A percentile compares a stretch with the other conserved stretches of the same genome.
Conservation (phyloP, 2,888 invertebrate genomes). For the Leucophora obtusa region DNA sequence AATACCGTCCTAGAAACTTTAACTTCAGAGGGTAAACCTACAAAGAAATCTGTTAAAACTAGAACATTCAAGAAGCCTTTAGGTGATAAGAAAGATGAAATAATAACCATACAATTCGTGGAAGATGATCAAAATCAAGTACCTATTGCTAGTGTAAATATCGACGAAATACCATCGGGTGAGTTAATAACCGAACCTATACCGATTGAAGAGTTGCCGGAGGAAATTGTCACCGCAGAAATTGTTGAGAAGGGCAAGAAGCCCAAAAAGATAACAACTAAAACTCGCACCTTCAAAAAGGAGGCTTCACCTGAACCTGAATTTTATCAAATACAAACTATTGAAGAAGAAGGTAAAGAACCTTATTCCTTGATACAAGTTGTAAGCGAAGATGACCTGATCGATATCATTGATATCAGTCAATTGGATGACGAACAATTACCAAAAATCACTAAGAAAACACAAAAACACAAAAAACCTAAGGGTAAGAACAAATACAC, state of each 20-base stretch:
- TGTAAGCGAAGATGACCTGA: slow-evolving; percentile 75
- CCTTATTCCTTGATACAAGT: slow-evolving; percentile 78
- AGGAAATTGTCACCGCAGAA: slow-evolving; percentile 74
- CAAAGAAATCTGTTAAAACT: slow-evolving; percentile 74
- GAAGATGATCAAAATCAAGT: slow-evolving; percentile 72
- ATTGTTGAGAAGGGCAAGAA: slow-evolving; percentile 74
- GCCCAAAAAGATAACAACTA: slow-evolving; percentile 76
- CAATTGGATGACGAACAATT: slow-evolving; percentile 74
- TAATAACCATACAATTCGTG: slow-evolving; percentile 77
- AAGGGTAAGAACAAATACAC: slow-evolving; percentile 74
- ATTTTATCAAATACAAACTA: slow-evolving; percentile 79
- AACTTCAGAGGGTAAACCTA: slow-evolving; percentile 74
- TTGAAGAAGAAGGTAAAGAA: slow-evolving; percentile 79
- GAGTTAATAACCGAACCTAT: slow-evolving; percentile 68
- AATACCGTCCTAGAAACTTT: slow-evolving; percentile 71
- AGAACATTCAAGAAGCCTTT: slow-evolving; percentile 76
- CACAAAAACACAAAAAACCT: slow-evolving; percentile 72
- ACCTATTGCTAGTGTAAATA: slow-evolving; percentile 73
- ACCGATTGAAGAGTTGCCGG: slow-evolving; percentile 75
- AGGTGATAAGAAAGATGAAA: slow-evolving; percentile 76
- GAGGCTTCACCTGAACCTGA: slow-evolving; percentile 74
- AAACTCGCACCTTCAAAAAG: slow-evolving; percentile 79
- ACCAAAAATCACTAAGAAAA: slow-evolving; percentile 69
- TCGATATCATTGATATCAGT: slow-evolving; percentile 76
- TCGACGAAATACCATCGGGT: slow-evolving; percentile 73